Evolutionary conservation across 2,797 vertebrate species (phyloP).

Genomic region (Cetoscarus ocellatus): DNA sequence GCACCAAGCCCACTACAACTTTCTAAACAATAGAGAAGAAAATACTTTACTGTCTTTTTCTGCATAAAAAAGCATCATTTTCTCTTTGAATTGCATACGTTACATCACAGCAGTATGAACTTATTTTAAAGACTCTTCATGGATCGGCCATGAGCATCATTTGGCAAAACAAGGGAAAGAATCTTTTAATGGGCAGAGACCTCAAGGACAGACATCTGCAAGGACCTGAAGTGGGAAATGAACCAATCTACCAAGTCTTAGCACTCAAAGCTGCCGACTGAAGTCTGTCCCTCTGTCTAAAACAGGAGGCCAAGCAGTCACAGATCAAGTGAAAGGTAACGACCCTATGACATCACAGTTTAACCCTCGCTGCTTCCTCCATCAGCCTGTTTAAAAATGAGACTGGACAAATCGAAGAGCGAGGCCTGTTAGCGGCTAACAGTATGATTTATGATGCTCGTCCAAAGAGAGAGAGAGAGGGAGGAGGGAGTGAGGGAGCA

Average conservation of each 20-base stretch:
- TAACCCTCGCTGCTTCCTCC: not conserved
- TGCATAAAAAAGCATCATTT: too few species aligned
- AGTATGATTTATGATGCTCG: not conserved
- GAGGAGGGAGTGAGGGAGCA: slow-evolving; percentile 12
- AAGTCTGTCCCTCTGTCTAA: not conserved
- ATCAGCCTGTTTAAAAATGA: not conserved
- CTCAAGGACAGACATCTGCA: too few species aligned
- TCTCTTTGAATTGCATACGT: too few species aligned
- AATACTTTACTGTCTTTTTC: too few species aligned
- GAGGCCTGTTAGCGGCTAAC: slow-evolving; percentile 15
- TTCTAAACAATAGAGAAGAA: too few species aligned
- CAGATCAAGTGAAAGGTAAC: slow-evolving; percentile 27
- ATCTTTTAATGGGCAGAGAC: too few species aligned
- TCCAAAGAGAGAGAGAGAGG: slow-evolving; percentile 13
- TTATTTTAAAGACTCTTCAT: too few species aligned
- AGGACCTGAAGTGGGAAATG: not conserved
- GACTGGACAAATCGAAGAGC: not conserved
- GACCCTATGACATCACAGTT: slow-evolving; percentile 17
- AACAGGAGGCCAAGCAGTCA: not conserved
- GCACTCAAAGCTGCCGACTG: not conserved
- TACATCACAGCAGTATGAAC: too few species aligned
- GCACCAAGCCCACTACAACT: too few species aligned
- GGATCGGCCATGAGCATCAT: too few species aligned
- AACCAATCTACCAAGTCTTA: not conserved
- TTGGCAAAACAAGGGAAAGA: too few species aligned